These are phyloP conservation scores for Cecropterus lyciades DNA, from an alignment of 1,140 invertebrate species.

Conservation along the genomic window DNA sequence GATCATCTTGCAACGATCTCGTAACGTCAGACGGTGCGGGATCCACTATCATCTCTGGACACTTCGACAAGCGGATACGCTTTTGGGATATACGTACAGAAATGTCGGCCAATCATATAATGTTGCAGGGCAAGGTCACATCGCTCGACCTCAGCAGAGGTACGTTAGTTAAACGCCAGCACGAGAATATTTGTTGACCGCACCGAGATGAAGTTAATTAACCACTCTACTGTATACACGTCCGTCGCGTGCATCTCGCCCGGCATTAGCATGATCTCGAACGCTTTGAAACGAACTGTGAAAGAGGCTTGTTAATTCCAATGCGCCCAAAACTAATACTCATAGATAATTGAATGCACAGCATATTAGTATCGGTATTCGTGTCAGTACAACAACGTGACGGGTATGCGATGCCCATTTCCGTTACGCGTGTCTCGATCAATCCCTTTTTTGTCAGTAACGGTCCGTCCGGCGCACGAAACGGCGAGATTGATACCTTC, in stretches of 20 bases:
- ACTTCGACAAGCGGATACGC: constrained; percentile 98
- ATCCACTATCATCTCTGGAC: constrained; percentile 97
- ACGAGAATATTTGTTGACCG: constrained; percentile 22
- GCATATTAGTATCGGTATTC: constrained; percentile 74
- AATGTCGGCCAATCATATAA: constrained; percentile 91
- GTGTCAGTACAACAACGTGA: constrained; percentile 76
- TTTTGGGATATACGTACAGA: constrained; percentile 98
- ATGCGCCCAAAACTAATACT: constrained; percentile 60
- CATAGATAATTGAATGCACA: constrained; percentile 72
- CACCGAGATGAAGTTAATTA: constrained; percentile 42
- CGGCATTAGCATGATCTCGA: constrained; percentile 39
- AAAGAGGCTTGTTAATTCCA: constrained; percentile 62
- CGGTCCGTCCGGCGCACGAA: constrained; percentile 74
- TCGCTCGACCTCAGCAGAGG: constrained; percentile 97
- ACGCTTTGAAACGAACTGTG: constrained; percentile 43
- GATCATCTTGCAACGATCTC: constrained; percentile 98
- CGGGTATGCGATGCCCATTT: constrained; percentile 74
- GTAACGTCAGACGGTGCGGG: constrained; percentile 94
- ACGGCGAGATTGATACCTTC: constrained; percentile 77
- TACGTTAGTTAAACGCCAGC: constrained; percentile 73
- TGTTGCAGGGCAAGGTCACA: constrained; percentile 96
- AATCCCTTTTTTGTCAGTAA: constrained; percentile 79
- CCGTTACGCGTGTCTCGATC: constrained; percentile 78
- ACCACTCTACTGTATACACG: constrained; percentile 15
- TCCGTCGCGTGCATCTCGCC: constrained; percentile 2